Conservation (phyloP, 2,888 invertebrate genomes). For the Erpobdella octoculata region DNA sequence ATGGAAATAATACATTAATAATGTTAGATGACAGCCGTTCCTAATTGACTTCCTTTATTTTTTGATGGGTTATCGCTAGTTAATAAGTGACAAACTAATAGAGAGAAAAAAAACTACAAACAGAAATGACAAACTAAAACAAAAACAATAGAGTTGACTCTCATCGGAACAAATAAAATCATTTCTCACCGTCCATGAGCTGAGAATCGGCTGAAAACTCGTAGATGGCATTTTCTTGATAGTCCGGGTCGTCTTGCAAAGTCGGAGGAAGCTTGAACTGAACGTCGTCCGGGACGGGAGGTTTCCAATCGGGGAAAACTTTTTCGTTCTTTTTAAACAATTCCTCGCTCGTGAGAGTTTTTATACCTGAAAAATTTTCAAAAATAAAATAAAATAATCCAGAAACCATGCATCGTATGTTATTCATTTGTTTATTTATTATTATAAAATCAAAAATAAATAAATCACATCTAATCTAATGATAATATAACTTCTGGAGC, state of each 20-base stretch:
- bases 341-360: too few relatives aligned
- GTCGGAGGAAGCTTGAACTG: conserved; percentile 33
- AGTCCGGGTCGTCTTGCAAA: conserved; percentile 46
- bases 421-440: too few relatives aligned
- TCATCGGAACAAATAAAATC: neutral
- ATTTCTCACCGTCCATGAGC: conserved; percentile 36
- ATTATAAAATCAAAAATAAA: too few relatives aligned
- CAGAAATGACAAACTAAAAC: neutral
- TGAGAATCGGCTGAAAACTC: conserved; percentile 32
- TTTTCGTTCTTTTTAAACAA: conserved; percentile 1
- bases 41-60: too few relatives aligned
- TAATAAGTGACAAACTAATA: neutral
- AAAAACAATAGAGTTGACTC: neutral
- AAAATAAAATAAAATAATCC: too few relatives aligned
- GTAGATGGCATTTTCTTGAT: conserved; percentile 59
- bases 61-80: too few relatives aligned
- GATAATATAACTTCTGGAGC: too few relatives aligned
- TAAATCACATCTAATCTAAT: too few relatives aligned
- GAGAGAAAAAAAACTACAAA: neutral
- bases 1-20: too few relatives aligned
- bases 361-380: too few relatives aligned
- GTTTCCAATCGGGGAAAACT: conserved; percentile 29
- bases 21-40: too few relatives aligned
- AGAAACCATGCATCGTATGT: too few relatives aligned
- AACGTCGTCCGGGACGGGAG: conserved; percentile 37